Evolutionary conservation across 1,140 invertebrate genomes (phyloP).

Genomic region (Plutomurus gul): DNA sequence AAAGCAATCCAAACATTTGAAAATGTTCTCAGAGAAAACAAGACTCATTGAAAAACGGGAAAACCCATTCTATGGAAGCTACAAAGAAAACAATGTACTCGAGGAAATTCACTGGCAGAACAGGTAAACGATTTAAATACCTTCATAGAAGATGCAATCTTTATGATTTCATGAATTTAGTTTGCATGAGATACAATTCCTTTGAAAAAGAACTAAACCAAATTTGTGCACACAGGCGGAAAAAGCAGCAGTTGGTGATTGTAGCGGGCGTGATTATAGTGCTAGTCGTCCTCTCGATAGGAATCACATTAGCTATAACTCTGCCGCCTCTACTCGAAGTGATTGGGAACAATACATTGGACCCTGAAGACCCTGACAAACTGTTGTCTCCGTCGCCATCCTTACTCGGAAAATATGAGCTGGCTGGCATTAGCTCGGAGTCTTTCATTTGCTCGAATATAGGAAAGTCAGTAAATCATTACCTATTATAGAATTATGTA

Average conservation of each 20-base stretch:
- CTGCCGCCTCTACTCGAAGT: constrained; percentile 38
- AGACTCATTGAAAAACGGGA: constrained; percentile 49
- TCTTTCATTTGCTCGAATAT: constrained; percentile 45
- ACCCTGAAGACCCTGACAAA: constrained; percentile 36
- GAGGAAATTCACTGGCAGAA: constrained; percentile 53
- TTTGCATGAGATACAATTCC: no score
- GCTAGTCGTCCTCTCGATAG: constrained; percentile 43
- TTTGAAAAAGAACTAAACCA: no score
- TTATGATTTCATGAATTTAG: no score
- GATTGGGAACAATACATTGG: constrained; percentile 12
- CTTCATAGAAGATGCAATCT: no score
- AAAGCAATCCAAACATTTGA: not conserved
- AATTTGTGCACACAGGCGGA: constrained; percentile 35
- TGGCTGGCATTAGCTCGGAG: constrained; percentile 45
- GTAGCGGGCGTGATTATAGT: constrained; percentile 43
- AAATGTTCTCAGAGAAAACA: constrained; percentile 53
- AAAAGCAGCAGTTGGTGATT: constrained; percentile 48
- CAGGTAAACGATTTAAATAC: constrained; percentile 34
- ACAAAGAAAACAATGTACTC: constrained; percentile 47
- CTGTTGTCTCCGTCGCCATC: constrained; percentile 35
- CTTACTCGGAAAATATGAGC: constrained; percentile 31
- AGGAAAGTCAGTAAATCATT: constrained; percentile 40
- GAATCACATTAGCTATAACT: constrained; percentile 51
- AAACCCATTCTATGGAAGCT: constrained; percentile 53
- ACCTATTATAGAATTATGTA: not conserved